Evolutionary conservation across 2,113 vertebrate species (phyloP), one percentile per base, ranked within the genome.

Genomic region (Fulmarus glacialis): DNA sequence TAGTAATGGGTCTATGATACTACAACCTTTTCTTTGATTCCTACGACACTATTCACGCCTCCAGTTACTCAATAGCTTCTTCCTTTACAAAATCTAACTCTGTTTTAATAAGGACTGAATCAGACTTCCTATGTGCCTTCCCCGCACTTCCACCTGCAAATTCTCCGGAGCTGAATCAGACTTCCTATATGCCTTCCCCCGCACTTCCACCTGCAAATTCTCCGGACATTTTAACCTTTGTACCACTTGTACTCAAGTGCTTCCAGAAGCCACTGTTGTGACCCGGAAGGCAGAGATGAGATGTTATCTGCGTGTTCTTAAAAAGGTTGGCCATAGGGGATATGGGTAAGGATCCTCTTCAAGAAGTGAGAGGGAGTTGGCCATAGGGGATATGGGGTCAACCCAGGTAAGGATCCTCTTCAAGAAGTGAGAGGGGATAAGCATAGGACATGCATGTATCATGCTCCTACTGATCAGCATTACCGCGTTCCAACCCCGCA

Each of bases 381-480:
- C n/a, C 45, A 42, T 7, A 11, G 0, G 3, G 81, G 55, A 79
- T 2, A 38, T 2, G 3, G 12, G 52, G n/a, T n/a, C n/a, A n/a
- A n/a, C n/a, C n/a, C n/a, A n/a, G n/a, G n/a, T 8, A 60, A 50
- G 38, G 18, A 40, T 1, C 5, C 38, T 84, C 38, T 24, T 36
- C 26, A 42, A 72, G 32, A 83, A 45, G n/a, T 12, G 26, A 77
- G 67, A 24, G 15, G 30, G 47, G 9, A 15, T 4, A 63, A 82
- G 45, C 9, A 20, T 1, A 36, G 63, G 58, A 50, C 4, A 2
- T 1, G 5, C 15, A 6, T 0, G 0, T 8, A 32, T 38, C 38
- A 4, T 15, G 24, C 24, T 50, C 55, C 36, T 29, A 26, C 26
- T 34, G 63, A 86, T 40, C 8, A 43, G 12, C 2, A 7, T 9